Conservation (phyloP, 1,140 invertebrate genomes). For the Drusus annulatus region DNA sequence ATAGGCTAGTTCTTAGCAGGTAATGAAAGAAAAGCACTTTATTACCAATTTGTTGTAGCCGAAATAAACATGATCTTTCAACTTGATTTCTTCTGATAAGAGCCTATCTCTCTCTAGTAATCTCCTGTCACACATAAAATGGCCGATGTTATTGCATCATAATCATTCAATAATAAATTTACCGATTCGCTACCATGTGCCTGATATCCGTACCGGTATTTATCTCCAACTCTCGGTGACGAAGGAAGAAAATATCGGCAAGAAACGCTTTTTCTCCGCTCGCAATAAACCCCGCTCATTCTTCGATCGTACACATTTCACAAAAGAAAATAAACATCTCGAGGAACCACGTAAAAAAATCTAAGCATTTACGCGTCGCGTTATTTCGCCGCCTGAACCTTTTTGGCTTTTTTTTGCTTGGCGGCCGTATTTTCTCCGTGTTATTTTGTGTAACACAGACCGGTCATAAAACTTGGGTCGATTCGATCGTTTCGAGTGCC, state of each 20-base stretch:
- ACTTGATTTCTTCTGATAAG: slow-evolving; percentile 29
- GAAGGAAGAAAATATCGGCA: slow-evolving; percentile 5
- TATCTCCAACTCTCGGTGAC: not conserved
- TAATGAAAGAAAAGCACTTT: not conserved
- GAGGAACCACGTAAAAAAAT: slow-evolving; percentile 16
- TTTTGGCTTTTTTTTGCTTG: not conserved
- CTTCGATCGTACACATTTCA: slow-evolving; percentile 2
- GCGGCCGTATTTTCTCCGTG: not conserved
- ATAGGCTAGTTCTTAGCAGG: too few relatives aligned
- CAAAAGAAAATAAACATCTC: not conserved
- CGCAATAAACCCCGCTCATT: slow-evolving; percentile 37
- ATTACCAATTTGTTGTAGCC: slow-evolving; percentile 2
- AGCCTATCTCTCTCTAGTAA: slow-evolving; percentile 18
- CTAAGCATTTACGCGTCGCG: not conserved
- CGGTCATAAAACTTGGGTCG: slow-evolving; percentile 41
- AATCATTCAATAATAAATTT: slow-evolving; percentile 34
- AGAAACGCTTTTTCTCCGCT: slow-evolving; percentile 46
- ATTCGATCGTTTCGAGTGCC: slow-evolving; percentile 52
- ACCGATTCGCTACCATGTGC: slow-evolving; percentile 28
- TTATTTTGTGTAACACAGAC: not conserved
- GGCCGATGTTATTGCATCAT: slow-evolving; percentile 37
- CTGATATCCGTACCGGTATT: slow-evolving; percentile 15
- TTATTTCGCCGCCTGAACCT: not conserved
- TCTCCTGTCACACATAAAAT: slow-evolving; percentile 28
- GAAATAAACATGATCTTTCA: slow-evolving; percentile 29